These are phyloP conservation scores for Apteryx mantelli DNA, from an alignment of 2,113 vertebrate genomes.

Conservation along the genomic window DNA sequence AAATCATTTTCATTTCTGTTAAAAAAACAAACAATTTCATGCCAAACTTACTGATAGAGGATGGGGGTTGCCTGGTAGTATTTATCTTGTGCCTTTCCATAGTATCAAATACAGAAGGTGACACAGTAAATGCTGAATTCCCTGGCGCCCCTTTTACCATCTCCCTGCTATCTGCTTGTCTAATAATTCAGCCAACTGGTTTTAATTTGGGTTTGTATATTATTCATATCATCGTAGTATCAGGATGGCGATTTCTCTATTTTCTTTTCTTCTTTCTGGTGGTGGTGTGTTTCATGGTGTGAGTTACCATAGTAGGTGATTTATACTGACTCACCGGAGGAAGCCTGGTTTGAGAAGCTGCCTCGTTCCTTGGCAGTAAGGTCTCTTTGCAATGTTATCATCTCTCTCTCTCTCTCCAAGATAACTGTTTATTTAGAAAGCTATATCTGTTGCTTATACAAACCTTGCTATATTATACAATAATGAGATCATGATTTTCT, in stretches of 20 bases:
- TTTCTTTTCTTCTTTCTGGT: background rate
- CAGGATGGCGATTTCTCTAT: background rate
- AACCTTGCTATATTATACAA: background rate
- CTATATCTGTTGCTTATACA: background rate
- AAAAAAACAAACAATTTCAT: background rate
- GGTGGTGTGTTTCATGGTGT: background rate
- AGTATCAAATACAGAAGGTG: background rate
- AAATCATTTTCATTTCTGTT: background rate
- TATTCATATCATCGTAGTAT: background rate
- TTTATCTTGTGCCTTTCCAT: background rate
- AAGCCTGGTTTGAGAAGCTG: background rate
- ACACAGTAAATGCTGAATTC: background rate
- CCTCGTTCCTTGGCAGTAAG: fast-evolving
- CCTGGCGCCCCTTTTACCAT: background rate
- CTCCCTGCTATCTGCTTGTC: background rate
- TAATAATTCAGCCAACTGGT: background rate
- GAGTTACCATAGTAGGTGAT: background rate
- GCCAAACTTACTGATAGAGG: background rate
- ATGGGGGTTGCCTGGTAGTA: background rate
- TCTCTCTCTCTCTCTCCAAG: background rate
- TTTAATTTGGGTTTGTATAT: background rate
- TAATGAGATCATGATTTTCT: background rate
- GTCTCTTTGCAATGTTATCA: background rate
- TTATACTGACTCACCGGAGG: background rate
- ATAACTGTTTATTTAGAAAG: background rate